phyloP scores from a whole-genome alignment of 2,797 vertebrate genomes.

The Takifugu ocellatus region DNA sequence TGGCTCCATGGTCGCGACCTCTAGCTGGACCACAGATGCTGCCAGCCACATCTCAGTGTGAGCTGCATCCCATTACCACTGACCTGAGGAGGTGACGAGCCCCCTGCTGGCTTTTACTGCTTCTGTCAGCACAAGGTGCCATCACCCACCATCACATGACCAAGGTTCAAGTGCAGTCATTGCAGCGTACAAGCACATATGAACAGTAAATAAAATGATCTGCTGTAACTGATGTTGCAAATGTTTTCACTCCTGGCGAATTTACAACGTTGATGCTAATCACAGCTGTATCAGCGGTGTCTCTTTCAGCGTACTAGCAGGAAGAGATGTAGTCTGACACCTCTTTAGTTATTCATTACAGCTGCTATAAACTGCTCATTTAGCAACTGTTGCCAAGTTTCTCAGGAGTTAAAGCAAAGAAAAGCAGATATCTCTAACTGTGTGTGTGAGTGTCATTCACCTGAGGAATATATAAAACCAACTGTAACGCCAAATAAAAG shows the following conservation, averaged over 20 bases:
- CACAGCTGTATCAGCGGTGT: background rate
- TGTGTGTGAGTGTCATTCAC: too few species aligned
- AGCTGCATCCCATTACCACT: constrained; percentile 58
- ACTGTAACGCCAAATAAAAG: background rate
- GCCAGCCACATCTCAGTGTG: constrained; percentile 46
- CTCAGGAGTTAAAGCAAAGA: too few species aligned
- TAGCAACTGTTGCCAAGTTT: too few species aligned
- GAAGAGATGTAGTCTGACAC: background rate
- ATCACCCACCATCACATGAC: background rate
- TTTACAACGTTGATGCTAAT: background rate
- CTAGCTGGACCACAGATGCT: constrained; percentile 50
- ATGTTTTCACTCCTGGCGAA: background rate
- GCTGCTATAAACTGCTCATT: too few species aligned
- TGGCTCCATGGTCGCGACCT: constrained; percentile 54
- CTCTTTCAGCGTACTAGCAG: background rate
- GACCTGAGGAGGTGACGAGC: constrained; percentile 33
- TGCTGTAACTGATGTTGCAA: background rate
- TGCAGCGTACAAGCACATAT: too few species aligned
- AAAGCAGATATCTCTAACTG: too few species aligned
- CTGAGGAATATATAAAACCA: too few species aligned
- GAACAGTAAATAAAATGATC: background rate
- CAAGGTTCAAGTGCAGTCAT: too few species aligned
- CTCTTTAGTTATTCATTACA: too few species aligned
- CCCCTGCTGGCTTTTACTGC: constrained; percentile 27
- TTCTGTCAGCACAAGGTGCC: constrained; percentile 44